Conservation (phyloP, 2,113 vertebrate species). For the Aspidoscelis tigris region DNA sequence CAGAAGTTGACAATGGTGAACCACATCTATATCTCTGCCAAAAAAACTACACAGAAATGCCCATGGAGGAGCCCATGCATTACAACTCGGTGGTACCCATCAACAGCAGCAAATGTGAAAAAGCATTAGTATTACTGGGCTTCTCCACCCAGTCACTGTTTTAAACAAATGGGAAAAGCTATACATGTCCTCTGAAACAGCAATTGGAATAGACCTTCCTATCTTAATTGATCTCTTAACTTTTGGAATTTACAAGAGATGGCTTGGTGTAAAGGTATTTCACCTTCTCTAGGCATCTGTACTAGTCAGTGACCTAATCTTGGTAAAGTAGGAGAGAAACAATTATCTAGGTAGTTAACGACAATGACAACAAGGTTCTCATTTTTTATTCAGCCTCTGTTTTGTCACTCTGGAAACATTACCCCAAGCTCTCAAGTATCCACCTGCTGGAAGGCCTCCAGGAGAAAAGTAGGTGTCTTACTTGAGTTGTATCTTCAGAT, state of each 20-base stretch:
- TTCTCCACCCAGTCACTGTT: background rate
- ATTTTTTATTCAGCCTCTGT: conserved; percentile 15
- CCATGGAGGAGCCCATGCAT: too few species aligned
- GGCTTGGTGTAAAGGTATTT: background rate
- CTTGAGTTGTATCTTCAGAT: conserved; percentile 14
- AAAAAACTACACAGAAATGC: too few species aligned
- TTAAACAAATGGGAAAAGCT: background rate
- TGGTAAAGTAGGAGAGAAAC: conserved; percentile 44
- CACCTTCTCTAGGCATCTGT: background rate
- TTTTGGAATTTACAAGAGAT: background rate
- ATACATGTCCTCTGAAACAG: background rate
- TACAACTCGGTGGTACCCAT: too few species aligned
- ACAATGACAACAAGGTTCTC: conserved; percentile 33
- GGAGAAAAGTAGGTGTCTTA: conserved; percentile 23
- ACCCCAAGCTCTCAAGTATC: conserved; percentile 30
- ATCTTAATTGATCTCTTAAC: background rate
- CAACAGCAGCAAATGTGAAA: background rate
- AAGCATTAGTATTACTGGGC: background rate
- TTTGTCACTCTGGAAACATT: conserved; percentile 54
- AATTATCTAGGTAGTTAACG: background rate
- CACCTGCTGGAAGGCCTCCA: conserved; percentile 27
- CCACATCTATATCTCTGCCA: too few species aligned
- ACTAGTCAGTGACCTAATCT: conserved; percentile 40
- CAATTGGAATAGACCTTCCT: background rate
- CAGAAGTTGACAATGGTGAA: too few species aligned